Evolutionary conservation across 2,113 vertebrate genomes (phyloP).

Genomic region (Cyprinodon variegatus): DNA sequence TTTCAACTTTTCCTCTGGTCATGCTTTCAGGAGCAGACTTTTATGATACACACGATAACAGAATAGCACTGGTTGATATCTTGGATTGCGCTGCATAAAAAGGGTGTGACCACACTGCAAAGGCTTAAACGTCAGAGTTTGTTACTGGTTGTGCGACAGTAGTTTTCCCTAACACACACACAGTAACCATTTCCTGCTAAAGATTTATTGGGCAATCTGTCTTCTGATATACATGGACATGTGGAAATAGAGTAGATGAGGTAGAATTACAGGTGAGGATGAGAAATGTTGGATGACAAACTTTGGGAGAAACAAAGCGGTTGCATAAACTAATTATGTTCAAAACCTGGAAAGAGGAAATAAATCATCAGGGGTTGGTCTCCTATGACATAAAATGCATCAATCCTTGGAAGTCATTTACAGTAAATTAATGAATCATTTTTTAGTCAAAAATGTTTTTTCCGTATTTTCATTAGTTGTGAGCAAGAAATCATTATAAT

Average conservation of each 20-base stretch:
- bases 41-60: slow-evolving; percentile 8
- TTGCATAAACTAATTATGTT: slow-evolving; percentile 4
- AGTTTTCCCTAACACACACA: slow-evolving; percentile 28
- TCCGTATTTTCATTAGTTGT: no score
- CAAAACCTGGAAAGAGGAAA: neutral
- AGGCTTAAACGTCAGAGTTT: slow-evolving; percentile 35
- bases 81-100: slow-evolving; percentile 34
- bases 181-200: slow-evolving; percentile 51
- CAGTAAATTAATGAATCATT: neutral
- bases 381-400: neutral
- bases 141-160: slow-evolving; percentile 31
- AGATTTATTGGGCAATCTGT: slow-evolving; percentile 40
- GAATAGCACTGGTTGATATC: slow-evolving; percentile 6
- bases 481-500: no score
- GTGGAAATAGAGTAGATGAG: slow-evolving; percentile 21
- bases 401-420: neutral
- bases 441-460: neutral
- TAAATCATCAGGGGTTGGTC: neutral
- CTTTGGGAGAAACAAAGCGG: neutral
- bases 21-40: neutral
- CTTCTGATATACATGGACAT: slow-evolving; percentile 13
- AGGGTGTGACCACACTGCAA: slow-evolving; percentile 42
- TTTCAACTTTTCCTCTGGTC: neutral
- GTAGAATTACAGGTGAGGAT: neutral
- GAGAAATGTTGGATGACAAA: neutral